A percentile compares a stretch with the other conserved stretches of the same genome.
Conservation (phyloP, 2,113 vertebrate species). For the Melospiza georgiana region DNA sequence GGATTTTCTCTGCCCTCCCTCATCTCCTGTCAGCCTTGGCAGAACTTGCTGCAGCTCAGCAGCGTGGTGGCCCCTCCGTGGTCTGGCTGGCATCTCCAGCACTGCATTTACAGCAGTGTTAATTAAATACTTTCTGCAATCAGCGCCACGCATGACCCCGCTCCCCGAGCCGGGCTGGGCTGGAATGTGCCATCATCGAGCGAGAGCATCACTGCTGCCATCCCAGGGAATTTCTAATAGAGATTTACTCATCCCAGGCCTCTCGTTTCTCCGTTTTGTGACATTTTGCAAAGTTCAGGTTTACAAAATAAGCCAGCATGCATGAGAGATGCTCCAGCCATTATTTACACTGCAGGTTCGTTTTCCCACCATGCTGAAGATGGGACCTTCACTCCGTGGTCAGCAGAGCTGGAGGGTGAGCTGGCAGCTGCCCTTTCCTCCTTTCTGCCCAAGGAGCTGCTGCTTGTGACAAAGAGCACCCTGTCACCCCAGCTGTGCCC, state of each 20-base stretch:
- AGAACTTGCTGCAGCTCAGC: neutral
- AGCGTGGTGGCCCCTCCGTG: neutral
- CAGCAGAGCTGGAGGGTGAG: rapidly evolving
- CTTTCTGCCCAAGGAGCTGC: neutral
- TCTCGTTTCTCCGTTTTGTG: slow-evolving; percentile 54
- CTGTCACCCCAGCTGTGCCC: neutral
- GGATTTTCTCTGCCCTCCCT: neutral
- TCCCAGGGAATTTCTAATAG: slow-evolving; percentile 52
- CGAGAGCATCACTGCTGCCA: neutral
- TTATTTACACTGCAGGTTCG: neutral
- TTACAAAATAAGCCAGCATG: slow-evolving; percentile 64
- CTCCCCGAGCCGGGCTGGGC: neutral
- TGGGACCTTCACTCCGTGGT: rapidly evolving
- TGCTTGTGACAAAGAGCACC: neutral
- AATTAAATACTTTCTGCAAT: slow-evolving; percentile 45
- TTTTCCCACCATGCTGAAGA: rapidly evolving
- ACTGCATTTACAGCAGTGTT: neutral
- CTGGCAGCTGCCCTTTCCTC: neutral
- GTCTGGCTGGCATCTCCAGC: neutral
- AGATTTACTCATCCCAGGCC: slow-evolving; percentile 52
- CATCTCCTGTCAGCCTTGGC: neutral
- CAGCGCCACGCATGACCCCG: neutral
- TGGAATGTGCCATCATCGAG: slow-evolving; percentile 12
- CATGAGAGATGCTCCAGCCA: neutral
- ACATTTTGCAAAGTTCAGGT: slow-evolving; percentile 77